A percentile compares a stretch with the other conserved stretches of the same genome.
Conservation (phyloP, 1,140 invertebrate genomes). For the Nebria ingens region DNA sequence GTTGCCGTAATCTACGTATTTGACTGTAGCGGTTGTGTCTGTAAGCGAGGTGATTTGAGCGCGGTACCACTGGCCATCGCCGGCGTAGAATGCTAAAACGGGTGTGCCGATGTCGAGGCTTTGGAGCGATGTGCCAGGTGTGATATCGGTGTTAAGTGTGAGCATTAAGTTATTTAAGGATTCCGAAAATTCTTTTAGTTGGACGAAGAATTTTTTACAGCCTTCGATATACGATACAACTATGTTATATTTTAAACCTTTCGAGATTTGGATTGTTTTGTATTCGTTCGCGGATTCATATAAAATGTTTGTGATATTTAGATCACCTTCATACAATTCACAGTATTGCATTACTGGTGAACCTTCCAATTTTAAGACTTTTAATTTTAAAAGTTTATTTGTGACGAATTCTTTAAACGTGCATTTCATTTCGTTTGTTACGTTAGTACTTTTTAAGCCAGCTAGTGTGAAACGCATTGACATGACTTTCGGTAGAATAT, state of each 20-base stretch:
- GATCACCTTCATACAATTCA: conserved; percentile 45
- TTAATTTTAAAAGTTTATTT: conserved; percentile 47
- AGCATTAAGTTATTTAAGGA: conserved; percentile 44
- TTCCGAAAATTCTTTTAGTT: conserved; percentile 46
- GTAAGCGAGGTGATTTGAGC: conserved; percentile 45
- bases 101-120: conserved; percentile 46
- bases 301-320: conserved; percentile 43
- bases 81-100: conserved; percentile 61
- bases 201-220: conserved; percentile 59
- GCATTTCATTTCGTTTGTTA: conserved; percentile 54
- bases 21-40: conserved; percentile 40
- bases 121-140: conserved; percentile 29
- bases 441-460: conserved; percentile 51
- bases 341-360: conserved; percentile 61
- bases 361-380: conserved; percentile 51
- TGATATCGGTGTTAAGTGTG: conserved; percentile 37
- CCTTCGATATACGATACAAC: conserved; percentile 41
- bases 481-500: conserved; percentile 56
- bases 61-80: conserved; percentile 62
- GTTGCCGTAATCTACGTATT: conserved; percentile 74
- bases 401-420: conserved; percentile 55
- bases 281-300: conserved; percentile 34
- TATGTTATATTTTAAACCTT: not conserved
- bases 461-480: conserved; percentile 60
- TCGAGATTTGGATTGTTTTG: conserved; percentile 27